Percentiles rank a stretch among this genome's conserved stretches.
Conservation (phyloP, 2,113 vertebrate species). For the Tauraco erythrolophus region DNA sequence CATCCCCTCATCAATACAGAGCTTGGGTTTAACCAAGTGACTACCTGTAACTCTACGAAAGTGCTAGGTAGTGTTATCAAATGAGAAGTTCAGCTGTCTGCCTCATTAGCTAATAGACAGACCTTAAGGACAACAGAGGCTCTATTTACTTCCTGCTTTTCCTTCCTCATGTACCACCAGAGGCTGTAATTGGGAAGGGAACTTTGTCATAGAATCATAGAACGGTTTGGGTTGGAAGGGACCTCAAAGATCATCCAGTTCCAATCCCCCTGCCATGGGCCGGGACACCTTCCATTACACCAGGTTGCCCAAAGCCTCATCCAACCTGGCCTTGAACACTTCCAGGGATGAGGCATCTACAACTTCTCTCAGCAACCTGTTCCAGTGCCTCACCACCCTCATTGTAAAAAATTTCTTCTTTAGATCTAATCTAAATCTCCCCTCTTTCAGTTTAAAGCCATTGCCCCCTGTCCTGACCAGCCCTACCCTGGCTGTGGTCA, state of each 20-base stretch:
- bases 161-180: background rate
- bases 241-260: too few relatives aligned
- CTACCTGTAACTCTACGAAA: background rate
- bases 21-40: background rate
- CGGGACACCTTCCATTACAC: too few relatives aligned
- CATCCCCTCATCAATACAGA: background rate
- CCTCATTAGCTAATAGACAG: background rate
- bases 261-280: too few relatives aligned
- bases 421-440: too few relatives aligned
- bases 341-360: too few relatives aligned
- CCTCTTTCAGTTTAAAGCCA: too few relatives aligned
- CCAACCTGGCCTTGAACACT: too few relatives aligned
- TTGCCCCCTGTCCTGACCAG: accelerated
- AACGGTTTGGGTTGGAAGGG: too few relatives aligned
- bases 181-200: background rate
- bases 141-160: background rate
- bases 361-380: too few relatives aligned
- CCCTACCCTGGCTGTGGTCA: background rate
- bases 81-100: background rate
- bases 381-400: too few relatives aligned
- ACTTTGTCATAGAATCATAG: background rate
- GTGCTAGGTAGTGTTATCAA: background rate
- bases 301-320: too few relatives aligned
- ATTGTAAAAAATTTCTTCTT: too few relatives aligned
- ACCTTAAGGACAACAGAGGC: background rate